Percentiles rank a stretch among this genome's conserved stretches.
These are phyloP conservation scores for Acleris laterana DNA, from an alignment of 2,888 invertebrate genomes.

Conservation along the genomic window DNA sequence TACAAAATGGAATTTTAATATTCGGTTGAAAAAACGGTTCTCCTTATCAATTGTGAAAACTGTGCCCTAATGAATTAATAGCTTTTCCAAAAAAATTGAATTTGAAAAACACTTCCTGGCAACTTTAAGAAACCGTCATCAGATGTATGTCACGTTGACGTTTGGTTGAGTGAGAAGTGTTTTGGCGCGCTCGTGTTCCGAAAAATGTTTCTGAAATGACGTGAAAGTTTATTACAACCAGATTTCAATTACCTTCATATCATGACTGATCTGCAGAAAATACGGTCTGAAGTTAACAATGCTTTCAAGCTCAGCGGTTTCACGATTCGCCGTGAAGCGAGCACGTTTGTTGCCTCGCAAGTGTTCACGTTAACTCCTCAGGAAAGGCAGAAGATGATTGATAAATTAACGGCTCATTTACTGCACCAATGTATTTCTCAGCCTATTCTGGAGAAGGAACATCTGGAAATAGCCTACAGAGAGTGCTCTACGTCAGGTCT, in stretches of 20 bases:
- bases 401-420: conserved; percentile 90
- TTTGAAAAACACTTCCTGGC: no score
- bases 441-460: conserved; percentile 88
- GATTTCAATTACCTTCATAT: conserved; percentile 2
- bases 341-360: conserved; percentile 88
- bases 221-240: not conserved
- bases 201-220: not conserved
- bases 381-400: conserved; percentile 88
- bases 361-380: conserved; percentile 83
- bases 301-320: conserved; percentile 91
- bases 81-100: no score
- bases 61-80: no score
- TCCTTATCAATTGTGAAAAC: no score
- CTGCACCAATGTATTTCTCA: conserved; percentile 90
- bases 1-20: no score
- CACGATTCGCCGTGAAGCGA: conserved; percentile 89
- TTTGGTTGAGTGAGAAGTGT: not conserved
- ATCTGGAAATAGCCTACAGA: conserved; percentile 89
- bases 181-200: not conserved
- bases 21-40: no score
- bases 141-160: no score
- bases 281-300: conserved; percentile 86
- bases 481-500: conserved; percentile 85
- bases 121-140: no score
- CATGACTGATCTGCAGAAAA: conserved; percentile 74